Conservation (phyloP, 1,140 invertebrate species). For the Riptortus pedestris region DNA sequence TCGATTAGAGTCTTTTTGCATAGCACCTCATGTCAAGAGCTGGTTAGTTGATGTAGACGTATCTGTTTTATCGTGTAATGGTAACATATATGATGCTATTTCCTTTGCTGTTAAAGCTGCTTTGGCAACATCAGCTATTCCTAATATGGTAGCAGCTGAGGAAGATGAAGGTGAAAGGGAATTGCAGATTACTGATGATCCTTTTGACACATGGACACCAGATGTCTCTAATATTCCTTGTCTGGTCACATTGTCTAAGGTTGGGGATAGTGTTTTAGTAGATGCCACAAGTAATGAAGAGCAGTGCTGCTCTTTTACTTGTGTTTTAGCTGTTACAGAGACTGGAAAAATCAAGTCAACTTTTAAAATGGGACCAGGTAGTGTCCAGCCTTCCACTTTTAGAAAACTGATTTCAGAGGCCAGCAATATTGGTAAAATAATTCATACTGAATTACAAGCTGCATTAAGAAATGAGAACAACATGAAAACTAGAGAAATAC, state of each 20-base stretch:
- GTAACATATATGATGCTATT: constrained; percentile 21
- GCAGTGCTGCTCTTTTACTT: constrained; percentile 14
- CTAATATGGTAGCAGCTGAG: not conserved
- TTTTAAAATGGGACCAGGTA: constrained; percentile 16
- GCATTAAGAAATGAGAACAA: not conserved
- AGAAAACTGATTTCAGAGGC: constrained; percentile 4
- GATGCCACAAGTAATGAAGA: constrained; percentile 19
- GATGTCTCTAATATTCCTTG: constrained; percentile 19
- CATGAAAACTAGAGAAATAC: not conserved
- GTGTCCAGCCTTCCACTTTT: constrained; percentile 14
- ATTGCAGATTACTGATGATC: constrained; percentile 19
- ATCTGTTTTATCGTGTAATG: constrained; percentile 8
- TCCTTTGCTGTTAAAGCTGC: constrained; percentile 20
- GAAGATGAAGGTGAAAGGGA: constrained; percentile 15
- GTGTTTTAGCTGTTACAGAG: constrained; percentile 15
- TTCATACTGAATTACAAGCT: constrained; percentile 4
- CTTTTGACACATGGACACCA: constrained; percentile 18
- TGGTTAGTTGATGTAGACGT: constrained; percentile 22
- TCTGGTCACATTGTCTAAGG: constrained; percentile 18
- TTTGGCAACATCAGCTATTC: constrained; percentile 18
- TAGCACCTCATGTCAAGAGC: constrained; percentile 14
- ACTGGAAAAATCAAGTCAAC: constrained; percentile 4
- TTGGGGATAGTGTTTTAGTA: constrained; percentile 17
- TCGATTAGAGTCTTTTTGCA: constrained; percentile 7
- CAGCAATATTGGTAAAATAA: not conserved